Base-by-base conservation (phyloP, 2,113 vertebrate genomes). In the Amia ocellicauda region DNA sequence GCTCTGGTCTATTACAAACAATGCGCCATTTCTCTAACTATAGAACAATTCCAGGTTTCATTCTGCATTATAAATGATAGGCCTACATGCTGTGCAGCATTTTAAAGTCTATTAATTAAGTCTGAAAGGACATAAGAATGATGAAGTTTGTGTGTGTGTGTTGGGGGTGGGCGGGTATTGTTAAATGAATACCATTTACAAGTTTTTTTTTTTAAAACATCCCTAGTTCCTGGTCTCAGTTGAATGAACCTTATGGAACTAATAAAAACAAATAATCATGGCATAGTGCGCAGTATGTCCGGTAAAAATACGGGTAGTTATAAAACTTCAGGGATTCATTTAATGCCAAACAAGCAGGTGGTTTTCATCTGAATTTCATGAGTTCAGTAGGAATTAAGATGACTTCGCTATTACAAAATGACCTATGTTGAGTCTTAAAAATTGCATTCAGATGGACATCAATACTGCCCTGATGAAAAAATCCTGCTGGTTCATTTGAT, bases 301-400 rank as follows among this genome's bases (percentile, higher is more conserved):
- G 50, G 16, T 31, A 60, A 29, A 66, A 42, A 43, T 52, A n/a
- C n/a, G 31, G 29, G 29, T 40, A 42, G 28, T 50, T 61, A 61
- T 24, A 59, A 59, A 59, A 58, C 16, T 16, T 36, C 43, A 26
- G 55, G 41, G 63, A 24, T 36, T 26, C 58, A 43, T 59, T 60
- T 42, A 19, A 42, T 42, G 56, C 14, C 31, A 24, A 50, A 36
- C 47, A 54, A 53, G 51, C 64, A 66, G 49, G 57, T 66, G 64
- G 64, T 60, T 66, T 66, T 45, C 24, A 42, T 66, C 31, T 28
- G 36, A 23, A 20, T 64, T 43, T 60, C 57, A 60, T 54, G 57
- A 53, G 40, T 42, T 59, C 36, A 47, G 59, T 62, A 31, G 47
- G 19, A 58, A 58, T 58, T 57, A 58, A 20, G 16, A 53, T 23